Conservation (phyloP, 37 sponge, comb jelly and placozoan genomes). For the Lycopodina hypogea region DNA sequence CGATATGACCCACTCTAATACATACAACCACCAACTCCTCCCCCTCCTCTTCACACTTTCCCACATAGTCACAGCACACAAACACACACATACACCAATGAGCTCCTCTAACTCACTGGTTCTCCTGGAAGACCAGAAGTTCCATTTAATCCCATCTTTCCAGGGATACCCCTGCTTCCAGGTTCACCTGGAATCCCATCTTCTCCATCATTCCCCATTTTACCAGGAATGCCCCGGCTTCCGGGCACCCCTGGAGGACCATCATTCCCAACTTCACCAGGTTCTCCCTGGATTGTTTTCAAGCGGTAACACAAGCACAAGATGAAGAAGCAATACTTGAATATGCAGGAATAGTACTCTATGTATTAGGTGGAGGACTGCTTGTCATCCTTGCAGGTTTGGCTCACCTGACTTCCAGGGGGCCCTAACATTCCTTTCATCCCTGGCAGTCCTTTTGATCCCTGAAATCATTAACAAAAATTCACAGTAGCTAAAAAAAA, state of each 20-base stretch:
- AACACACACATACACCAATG: not conserved
- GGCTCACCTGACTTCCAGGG: slow-evolving; percentile 1
- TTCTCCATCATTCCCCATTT: not conserved
- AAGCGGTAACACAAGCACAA: no score
- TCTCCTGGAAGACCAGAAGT: slow-evolving; percentile 22
- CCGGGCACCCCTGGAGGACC: slow-evolving; percentile 18
- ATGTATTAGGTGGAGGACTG: not conserved
- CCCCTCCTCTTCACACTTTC: no score
- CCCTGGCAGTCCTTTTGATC: slow-evolving; percentile 9
- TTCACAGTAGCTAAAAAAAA: no score
- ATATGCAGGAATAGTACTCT: not conserved
- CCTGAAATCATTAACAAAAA: slow-evolving; percentile 11
- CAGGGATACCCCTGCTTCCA: slow-evolving; percentile 22
- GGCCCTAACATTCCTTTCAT: not conserved
- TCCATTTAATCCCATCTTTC: slow-evolving; percentile 26
- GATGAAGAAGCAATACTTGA: not conserved
- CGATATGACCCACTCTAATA: no score
- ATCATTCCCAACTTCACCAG: slow-evolving; percentile 3
- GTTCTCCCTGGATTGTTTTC: not conserved
- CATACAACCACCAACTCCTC: no score
- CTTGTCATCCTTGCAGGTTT: no score
- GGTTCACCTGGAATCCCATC: slow-evolving; percentile 15
- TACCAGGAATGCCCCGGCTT: slow-evolving; percentile 6
- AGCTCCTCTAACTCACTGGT: not conserved
- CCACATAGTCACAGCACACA: not conserved